These are phyloP conservation scores for Agonopterix arenella DNA, from an alignment of 2,888 invertebrate species.

Conservation along the genomic window DNA sequence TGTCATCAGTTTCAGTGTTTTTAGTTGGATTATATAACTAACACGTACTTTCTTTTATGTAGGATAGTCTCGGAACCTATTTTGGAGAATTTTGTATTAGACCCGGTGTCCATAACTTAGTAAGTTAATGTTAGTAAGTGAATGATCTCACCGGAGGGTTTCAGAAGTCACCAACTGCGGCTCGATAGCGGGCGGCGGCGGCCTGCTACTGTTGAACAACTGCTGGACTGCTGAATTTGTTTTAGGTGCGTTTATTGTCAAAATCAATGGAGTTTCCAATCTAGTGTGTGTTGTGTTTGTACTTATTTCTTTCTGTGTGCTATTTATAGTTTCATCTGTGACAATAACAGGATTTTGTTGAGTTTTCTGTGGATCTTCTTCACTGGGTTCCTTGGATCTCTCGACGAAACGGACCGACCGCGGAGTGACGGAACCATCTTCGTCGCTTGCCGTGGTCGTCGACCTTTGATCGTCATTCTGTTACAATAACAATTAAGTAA, in stretches of 20 bases:
- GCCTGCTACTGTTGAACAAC: conserved; percentile 84
- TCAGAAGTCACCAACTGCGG: conserved; percentile 83
- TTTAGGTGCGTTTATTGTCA: conserved; percentile 57
- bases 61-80: no score
- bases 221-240: conserved; percentile 91
- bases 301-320: conserved; percentile 27
- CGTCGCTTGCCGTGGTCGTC: conserved; percentile 65
- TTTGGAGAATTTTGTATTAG: no score
- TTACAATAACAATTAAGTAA: neutral
- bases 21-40: no score
- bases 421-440: conserved; percentile 74
- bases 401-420: conserved; percentile 83
- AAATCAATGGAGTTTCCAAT: conserved; percentile 54
- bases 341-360: conserved; percentile 11
- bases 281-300: conserved; percentile 25
- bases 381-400: conserved; percentile 45
- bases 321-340: neutral
- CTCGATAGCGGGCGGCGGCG: conserved; percentile 75
- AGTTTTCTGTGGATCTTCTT: conserved; percentile 10
- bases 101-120: no score
- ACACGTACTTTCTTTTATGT: no score
- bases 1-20: no score
- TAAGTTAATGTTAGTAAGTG: no score
- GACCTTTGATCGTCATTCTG: conserved; percentile 64
- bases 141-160: conserved; percentile 73